Conservation (phyloP, 2,888 invertebrate species). For the Halictus ligatus region DNA sequence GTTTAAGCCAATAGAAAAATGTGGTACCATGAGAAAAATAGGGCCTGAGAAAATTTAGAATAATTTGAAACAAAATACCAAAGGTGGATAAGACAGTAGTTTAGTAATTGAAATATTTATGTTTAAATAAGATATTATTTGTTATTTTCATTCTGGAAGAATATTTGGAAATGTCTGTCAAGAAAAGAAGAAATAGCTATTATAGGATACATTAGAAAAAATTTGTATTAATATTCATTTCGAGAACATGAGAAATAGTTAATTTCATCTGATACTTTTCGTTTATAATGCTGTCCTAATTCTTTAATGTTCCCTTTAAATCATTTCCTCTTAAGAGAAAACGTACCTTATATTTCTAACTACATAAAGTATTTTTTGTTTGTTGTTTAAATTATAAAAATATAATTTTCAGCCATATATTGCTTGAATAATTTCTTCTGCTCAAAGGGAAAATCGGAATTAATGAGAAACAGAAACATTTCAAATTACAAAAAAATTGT, state of each 20-base stretch:
- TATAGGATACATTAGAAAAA: not conserved
- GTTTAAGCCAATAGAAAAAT: too few relatives aligned
- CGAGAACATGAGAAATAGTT: not conserved
- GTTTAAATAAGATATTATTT: not conserved
- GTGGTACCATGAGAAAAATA: too few relatives aligned
- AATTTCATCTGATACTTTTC: constrained; percentile 5
- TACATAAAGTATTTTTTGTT: not conserved
- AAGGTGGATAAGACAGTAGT: too few relatives aligned
- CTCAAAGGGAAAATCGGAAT: not conserved
- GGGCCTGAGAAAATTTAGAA: too few relatives aligned
- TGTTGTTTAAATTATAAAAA: not conserved
- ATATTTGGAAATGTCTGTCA: too few relatives aligned
- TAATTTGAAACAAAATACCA: too few relatives aligned
- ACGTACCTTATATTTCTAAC: not conserved
- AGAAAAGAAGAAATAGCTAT: too few relatives aligned
- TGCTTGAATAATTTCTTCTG: constrained; percentile 5
- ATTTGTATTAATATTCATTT: not conserved
- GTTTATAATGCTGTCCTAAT: not conserved
- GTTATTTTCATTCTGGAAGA: too few relatives aligned
- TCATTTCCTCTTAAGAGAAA: not conserved
- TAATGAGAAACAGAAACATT: not conserved
- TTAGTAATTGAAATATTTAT: not conserved
- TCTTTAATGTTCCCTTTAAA: not conserved
- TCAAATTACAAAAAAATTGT: not conserved
- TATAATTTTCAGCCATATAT: not conserved